phyloP scores from a whole-genome alignment of 2,113 vertebrate genomes.

The Poecilia latipinna region DNA sequence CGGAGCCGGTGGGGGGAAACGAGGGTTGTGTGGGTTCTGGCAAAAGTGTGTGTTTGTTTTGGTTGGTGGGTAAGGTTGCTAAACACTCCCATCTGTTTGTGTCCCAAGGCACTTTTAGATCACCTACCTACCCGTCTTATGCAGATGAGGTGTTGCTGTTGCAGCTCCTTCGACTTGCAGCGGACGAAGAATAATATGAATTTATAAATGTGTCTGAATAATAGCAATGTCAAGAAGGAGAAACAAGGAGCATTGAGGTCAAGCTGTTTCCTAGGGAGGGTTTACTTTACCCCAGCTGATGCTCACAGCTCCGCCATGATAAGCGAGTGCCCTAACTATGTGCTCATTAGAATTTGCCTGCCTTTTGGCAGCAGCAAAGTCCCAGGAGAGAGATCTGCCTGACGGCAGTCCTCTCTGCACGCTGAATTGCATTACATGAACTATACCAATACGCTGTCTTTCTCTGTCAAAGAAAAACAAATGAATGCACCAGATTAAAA shows the following conservation, averaged over 20 bases:
- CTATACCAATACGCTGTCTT: conserved; percentile 9
- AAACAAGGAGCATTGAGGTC: conserved; percentile 82
- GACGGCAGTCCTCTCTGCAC: conserved; percentile 44
- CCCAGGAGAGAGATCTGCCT: conserved; percentile 79
- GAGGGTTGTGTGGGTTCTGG: conserved; percentile 19
- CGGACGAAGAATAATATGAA: conserved; percentile 64
- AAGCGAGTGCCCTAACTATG: conserved; percentile 80
- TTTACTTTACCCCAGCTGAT: conserved; percentile 75
- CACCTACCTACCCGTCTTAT: conserved; percentile 84
- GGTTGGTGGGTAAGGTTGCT: conserved; percentile 75
- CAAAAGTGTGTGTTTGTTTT: conserved; percentile 52
- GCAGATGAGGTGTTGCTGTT: conserved; percentile 86
- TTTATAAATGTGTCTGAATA: conserved; percentile 70
- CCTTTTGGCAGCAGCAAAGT: conserved; percentile 76
- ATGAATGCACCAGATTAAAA: neutral
- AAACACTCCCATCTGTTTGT: conserved; percentile 89
- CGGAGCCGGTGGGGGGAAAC: conserved; percentile 15
- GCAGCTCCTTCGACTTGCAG: conserved; percentile 83
- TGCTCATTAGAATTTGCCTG: conserved; percentile 72
- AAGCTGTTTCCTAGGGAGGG: conserved; percentile 86
- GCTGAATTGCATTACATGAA: conserved; percentile 47
- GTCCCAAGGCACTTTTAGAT: conserved; percentile 85
- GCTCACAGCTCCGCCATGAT: conserved; percentile 80
- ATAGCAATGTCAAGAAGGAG: conserved; percentile 59
- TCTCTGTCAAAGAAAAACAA: neutral